Evolutionary conservation across 2,113 vertebrate genomes (phyloP), one percentile per base, ranked within the genome.

Genomic region (Abramis brama): DNA sequence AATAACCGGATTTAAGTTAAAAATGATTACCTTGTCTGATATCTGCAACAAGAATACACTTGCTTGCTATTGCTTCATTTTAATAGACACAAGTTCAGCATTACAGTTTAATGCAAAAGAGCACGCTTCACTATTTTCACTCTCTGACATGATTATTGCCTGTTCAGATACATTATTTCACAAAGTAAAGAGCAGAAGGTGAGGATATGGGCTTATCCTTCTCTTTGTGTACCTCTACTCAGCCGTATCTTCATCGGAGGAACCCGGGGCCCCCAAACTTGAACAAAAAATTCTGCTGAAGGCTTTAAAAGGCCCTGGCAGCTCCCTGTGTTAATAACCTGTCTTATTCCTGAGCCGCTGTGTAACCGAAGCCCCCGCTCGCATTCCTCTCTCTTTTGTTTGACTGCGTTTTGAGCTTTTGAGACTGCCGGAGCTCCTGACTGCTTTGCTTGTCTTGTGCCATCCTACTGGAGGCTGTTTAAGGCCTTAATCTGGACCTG

Each of bases 401-500:
- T 91, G 90, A 88, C 90, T 93, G 90, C 85, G 59, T 89, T 91
- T 89, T 79, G 78, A 86, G 70, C 88, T 86, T 79, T 39, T 57
- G 71, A 86, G 81, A 78, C 89, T 36, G 68, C 79, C 83, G 81
- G 86, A 90, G 90, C 87, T 81, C 89, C 89, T 90, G 68, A 92
- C 90, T 90, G 89, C 90, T 91, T 92, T 86, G 55, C 92, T 92
- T 79, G 87, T 93, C 93, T 91, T 82, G 90, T 92, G 91, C 92
- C 91, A 91, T 92, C 92, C 91, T 89, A 90, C 90, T 92, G 89
- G 89, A 93, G 92, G 90, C 92, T 91, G 92, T 93, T 93, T 93
- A 93, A 93, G 90, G 89, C 93, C 93, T 93, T 94, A 93, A 95
- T 95, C 93, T 94, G 91, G 92, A 88, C 91, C 90, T 89, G 93